Conservation (phyloP, 1,140 invertebrate species). For the Acyrthosiphon pisum region DNA sequence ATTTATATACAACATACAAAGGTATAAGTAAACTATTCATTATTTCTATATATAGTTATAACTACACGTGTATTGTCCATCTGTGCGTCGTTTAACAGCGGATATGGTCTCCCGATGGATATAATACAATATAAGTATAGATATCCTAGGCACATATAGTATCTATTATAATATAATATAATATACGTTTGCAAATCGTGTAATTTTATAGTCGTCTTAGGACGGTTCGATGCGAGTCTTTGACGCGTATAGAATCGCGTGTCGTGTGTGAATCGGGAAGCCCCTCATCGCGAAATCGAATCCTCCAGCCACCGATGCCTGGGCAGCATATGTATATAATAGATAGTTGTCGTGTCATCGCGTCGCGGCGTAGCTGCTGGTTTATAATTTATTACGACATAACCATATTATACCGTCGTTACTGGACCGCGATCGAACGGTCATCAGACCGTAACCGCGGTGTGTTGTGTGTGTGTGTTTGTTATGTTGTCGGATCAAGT, state of each 20-base stretch:
- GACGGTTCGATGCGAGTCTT: background rate
- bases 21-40: too few species aligned
- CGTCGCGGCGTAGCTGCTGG: background rate
- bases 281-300: background rate
- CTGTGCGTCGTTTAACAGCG: background rate
- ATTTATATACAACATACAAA: too few species aligned
- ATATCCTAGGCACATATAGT: too few species aligned
- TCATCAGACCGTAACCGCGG: background rate
- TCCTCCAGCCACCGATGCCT: background rate
- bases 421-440: background rate
- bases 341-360: background rate
- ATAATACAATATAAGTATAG: background rate
- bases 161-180: background rate
- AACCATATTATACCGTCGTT: conserved; percentile 1
- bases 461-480: background rate
- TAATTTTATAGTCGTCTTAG: background rate
- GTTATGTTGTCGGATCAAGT: background rate
- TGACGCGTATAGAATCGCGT: conserved; percentile 1
- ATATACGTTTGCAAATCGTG: background rate
- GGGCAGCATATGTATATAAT: background rate
- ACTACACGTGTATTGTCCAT: too few species aligned
- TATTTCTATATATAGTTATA: too few species aligned
- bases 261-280: conserved; percentile 3
- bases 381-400: background rate
- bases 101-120: background rate